These are phyloP conservation scores for Scaptomyza polygonia DNA, from an alignment of 2,888 invertebrate species.

Conservation along the genomic window DNA sequence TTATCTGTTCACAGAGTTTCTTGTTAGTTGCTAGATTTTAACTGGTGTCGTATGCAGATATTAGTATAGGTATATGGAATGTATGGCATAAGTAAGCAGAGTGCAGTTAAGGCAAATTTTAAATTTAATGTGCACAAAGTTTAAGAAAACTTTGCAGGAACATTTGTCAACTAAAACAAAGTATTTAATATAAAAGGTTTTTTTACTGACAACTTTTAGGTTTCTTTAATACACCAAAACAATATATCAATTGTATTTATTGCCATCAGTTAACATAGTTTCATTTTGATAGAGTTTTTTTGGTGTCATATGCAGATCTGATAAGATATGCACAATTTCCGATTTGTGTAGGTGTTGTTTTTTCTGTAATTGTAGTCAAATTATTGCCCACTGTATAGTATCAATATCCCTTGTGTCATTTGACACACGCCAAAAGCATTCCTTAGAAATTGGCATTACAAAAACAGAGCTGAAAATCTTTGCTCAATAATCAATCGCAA, in stretches of 20 bases:
- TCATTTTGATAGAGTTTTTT: conserved; percentile 8
- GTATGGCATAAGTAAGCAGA: not conserved
- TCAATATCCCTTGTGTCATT: conserved; percentile 37
- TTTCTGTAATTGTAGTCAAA: conserved; percentile 48
- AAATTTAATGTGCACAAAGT: not conserved
- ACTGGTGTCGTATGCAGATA: conserved; percentile 13
- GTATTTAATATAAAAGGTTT: too few relatives aligned
- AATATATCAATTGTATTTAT: not conserved
- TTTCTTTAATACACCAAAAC: too few relatives aligned
- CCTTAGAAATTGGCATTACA: conserved; percentile 34
- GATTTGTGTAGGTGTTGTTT: not conserved
- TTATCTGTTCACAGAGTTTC: conserved; percentile 27
- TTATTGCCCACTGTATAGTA: conserved; percentile 22
- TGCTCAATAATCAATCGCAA: conserved; percentile 24
- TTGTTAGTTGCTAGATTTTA: conserved; percentile 37
- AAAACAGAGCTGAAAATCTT: conserved; percentile 1
- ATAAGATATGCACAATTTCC: too few relatives aligned
- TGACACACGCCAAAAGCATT: conserved; percentile 69
- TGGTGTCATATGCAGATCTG: conserved; percentile 66
- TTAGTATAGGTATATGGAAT: not conserved
- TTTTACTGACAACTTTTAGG: too few relatives aligned
- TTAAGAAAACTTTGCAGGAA: too few relatives aligned
- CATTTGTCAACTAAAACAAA: too few relatives aligned
- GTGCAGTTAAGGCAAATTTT: not conserved
- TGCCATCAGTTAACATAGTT: conserved; percentile 9